Conservation (phyloP, 2,797 vertebrate genomes). For the Eidolon dupreanum region DNA sequence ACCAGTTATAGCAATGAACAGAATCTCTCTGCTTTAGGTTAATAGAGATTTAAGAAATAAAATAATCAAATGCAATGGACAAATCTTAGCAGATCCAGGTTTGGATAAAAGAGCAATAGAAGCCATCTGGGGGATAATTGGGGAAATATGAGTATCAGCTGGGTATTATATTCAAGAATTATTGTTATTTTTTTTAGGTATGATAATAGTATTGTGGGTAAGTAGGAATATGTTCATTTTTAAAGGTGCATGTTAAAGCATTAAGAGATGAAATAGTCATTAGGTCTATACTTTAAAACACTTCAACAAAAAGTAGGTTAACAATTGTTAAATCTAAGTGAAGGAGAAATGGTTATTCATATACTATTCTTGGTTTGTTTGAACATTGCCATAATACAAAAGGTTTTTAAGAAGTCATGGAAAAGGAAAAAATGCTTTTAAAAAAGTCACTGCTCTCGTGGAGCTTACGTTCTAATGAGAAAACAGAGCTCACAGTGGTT, state of each 20-base stretch:
- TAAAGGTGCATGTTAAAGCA: constrained; percentile 22
- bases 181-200: neutral
- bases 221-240: neutral
- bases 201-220: neutral
- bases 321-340: neutral
- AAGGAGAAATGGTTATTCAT: neutral
- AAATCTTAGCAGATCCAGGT: neutral
- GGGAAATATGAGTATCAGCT: neutral
- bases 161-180: neutral
- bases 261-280: constrained; percentile 34
- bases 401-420: neutral
- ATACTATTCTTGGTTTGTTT: neutral
- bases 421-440: neutral
- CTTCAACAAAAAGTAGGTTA: constrained; percentile 44
- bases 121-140: neutral
- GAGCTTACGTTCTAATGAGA: neutral
- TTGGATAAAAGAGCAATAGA: neutral
- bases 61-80: neutral
- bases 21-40: neutral
- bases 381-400: neutral
- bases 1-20: neutral
- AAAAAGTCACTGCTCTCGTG: neutral
- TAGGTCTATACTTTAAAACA: constrained; percentile 45
- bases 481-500: neutral
- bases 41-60: constrained; percentile 3